Conservation (phyloP, 2,797 vertebrate species). For the Taeniopygia guttata region DNA sequence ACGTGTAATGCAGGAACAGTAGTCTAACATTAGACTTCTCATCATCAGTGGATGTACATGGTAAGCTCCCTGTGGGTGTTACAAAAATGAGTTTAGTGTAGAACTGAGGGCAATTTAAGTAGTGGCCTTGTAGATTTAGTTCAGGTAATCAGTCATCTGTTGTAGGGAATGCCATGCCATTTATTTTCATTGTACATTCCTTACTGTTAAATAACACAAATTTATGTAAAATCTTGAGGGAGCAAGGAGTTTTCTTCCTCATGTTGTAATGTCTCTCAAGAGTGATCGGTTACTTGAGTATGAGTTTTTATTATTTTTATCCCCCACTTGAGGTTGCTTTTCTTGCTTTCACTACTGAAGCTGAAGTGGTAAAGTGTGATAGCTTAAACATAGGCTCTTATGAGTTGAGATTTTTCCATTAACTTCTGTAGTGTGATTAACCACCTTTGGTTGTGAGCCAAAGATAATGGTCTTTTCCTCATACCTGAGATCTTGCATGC, state of each 20-base stretch:
- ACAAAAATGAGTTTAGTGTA: background rate
- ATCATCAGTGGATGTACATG: background rate
- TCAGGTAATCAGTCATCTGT: background rate
- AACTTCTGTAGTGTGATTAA: background rate
- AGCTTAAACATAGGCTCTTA: background rate
- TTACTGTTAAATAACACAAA: background rate
- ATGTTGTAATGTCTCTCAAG: background rate
- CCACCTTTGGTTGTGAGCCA: background rate
- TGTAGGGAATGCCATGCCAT: background rate
- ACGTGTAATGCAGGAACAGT: background rate
- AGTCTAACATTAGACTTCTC: background rate
- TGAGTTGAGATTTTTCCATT: background rate
- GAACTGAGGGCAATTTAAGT: background rate
- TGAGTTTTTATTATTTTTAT: background rate
- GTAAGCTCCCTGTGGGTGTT: background rate
- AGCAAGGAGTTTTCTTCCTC: background rate
- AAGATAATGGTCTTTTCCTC: background rate
- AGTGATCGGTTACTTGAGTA: background rate
- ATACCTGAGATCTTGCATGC: background rate
- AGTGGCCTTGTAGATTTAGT: background rate
- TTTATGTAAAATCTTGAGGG: background rate
- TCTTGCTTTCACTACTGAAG: background rate
- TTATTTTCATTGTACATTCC: background rate
- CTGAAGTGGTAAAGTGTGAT: background rate
- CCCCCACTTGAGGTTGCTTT: background rate